A percentile compares a stretch with the other conserved stretches of the same genome.
Evolutionary conservation across 2,888 invertebrate species (phyloP).

Genomic region (Ferrisia virgata): DNA sequence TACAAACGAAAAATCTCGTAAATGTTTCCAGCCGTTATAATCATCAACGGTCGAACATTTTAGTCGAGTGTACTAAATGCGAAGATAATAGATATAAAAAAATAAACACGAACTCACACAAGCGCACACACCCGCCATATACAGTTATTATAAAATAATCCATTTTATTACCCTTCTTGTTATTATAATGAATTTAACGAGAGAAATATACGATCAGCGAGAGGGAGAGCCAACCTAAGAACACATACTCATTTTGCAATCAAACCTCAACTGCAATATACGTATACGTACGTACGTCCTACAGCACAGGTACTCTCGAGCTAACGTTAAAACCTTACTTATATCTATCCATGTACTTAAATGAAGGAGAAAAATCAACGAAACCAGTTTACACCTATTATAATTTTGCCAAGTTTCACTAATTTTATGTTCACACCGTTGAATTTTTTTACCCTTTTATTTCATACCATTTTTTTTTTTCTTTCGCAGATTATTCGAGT

Average conservation of each 20-base stretch:
- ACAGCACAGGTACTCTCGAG: too few relatives aligned
- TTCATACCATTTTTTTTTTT: neutral
- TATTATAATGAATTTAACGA: slow-evolving; percentile 23
- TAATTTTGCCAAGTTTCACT: neutral
- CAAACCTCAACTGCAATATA: neutral
- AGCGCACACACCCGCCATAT: neutral
- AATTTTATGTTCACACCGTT: neutral
- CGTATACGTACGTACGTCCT: too few relatives aligned
- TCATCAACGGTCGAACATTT: slow-evolving; percentile 3
- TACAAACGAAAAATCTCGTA: slow-evolving; percentile 18
- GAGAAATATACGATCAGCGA: neutral
- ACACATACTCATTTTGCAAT: slow-evolving; percentile 3
- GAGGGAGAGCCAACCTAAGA: neutral
- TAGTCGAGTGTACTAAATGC: slow-evolving; percentile 10
- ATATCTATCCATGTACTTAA: too few relatives aligned
- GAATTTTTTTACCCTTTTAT: neutral
- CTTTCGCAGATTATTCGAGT: neutral
- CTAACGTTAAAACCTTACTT: neutral
- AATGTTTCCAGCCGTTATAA: slow-evolving; percentile 11
- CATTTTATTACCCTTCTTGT: slow-evolving; percentile 26
- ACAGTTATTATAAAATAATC: slow-evolving; percentile 23
- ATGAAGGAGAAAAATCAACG: neutral
- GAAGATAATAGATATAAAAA: slow-evolving; percentile 9
- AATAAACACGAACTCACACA: neutral
- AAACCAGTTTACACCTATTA: neutral